These are phyloP conservation scores for Ploceus nigricollis DNA, from an alignment of 2,113 vertebrate species.

Conservation along the genomic window DNA sequence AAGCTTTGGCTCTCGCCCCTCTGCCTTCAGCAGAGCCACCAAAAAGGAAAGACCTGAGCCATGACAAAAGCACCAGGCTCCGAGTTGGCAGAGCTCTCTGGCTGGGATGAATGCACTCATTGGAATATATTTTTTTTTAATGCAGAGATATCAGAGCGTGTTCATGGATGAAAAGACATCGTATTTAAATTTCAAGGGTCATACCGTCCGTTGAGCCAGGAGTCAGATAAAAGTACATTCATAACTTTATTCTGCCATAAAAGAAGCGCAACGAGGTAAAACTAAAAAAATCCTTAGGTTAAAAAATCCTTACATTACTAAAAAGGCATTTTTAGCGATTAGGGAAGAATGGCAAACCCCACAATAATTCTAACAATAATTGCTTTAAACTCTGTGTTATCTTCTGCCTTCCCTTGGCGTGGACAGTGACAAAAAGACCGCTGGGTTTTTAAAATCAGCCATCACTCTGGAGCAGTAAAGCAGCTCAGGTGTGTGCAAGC, in stretches of 20 bases:
- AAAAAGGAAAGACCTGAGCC: not conserved
- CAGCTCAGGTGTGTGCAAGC: not conserved
- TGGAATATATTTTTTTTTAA: not conserved
- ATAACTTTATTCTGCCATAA: conserved; percentile 12
- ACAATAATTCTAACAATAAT: not conserved
- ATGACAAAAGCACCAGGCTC: not conserved
- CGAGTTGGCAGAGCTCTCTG: not conserved
- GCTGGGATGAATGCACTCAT: not conserved
- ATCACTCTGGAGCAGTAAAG: not conserved
- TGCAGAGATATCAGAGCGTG: not conserved
- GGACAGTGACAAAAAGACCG: not conserved
- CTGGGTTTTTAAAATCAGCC: not conserved
- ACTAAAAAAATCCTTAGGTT: conserved; percentile 13
- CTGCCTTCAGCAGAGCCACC: not conserved
- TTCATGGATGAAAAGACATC: conserved; percentile 20
- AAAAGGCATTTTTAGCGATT: conserved; percentile 11
- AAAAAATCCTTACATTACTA: not conserved
- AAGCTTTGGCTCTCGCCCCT: not conserved
- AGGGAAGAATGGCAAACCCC: not conserved
- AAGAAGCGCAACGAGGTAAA: not conserved
- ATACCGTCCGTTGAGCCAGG: not conserved
- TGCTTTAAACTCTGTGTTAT: not conserved
- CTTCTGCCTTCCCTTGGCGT: not conserved
- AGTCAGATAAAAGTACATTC: conserved; percentile 27
- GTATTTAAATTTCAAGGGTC: conserved; percentile 51